A percentile compares a stretch with the other conserved stretches of the same genome.
Evolutionary conservation across 2,113 vertebrate genomes (phyloP).

Genomic region (Takifugu flavidus): DNA sequence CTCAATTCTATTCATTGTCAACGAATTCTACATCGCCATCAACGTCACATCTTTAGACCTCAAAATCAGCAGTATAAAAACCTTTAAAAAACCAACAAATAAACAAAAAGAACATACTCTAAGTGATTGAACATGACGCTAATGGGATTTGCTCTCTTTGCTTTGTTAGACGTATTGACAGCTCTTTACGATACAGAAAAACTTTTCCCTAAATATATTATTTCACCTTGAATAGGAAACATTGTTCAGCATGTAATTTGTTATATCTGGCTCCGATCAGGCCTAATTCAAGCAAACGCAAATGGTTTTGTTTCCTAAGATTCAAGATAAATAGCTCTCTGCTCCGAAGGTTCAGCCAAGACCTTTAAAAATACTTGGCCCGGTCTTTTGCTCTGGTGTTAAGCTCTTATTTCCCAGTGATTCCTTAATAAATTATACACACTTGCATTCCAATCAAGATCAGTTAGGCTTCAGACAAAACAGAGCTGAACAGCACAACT

Average conservation of each 20-base stretch:
- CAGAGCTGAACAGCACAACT: conserved; percentile 17
- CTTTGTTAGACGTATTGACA: not conserved
- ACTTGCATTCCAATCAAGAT: conserved; percentile 38
- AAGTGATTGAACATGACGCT: no score
- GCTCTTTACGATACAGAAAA: not conserved
- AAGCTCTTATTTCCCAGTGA: conserved; percentile 26
- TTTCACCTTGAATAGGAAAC: conserved; percentile 47
- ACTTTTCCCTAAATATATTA: conserved; percentile 21
- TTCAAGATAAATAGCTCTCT: conserved; percentile 59
- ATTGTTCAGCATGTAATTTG: conserved; percentile 55
- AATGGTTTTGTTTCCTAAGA: conserved; percentile 56
- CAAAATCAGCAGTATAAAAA: no score
- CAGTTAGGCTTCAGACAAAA: conserved; percentile 32
- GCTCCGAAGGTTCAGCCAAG: conserved; percentile 45
- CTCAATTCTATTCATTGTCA: not conserved
- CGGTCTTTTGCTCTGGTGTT: conserved; percentile 7
- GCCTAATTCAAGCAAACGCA: conserved; percentile 61
- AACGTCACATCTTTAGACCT: no score
- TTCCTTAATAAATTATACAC: conserved; percentile 41
- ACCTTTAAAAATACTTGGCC: conserved; percentile 15
- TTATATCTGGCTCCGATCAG: conserved; percentile 61
- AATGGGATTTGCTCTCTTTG: not conserved
- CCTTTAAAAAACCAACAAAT: no score
- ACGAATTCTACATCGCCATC: no score
- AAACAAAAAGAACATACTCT: no score